A percentile compares a stretch with the other conserved stretches of the same genome.
Conservation (phyloP, 2,797 vertebrate genomes). For the Poliocrania exsul region DNA sequence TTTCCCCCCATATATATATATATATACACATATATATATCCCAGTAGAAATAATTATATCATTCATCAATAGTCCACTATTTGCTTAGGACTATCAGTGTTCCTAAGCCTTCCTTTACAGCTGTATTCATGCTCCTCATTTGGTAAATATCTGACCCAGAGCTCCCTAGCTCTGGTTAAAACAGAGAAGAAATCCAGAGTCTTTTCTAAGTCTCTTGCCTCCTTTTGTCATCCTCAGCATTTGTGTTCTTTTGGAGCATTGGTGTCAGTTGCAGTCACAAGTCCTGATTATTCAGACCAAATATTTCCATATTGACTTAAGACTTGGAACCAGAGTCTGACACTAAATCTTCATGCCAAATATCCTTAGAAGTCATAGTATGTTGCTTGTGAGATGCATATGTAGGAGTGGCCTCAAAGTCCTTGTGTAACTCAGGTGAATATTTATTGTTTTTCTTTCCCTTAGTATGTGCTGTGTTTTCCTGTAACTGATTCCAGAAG, state of each 20-base stretch:
- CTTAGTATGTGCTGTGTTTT: neutral
- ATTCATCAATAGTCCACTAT: neutral
- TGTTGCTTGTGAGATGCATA: neutral
- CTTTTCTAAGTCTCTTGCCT: neutral
- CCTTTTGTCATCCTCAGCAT: neutral
- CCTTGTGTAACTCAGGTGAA: neutral
- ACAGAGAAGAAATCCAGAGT: neutral
- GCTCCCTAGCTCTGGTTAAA: neutral
- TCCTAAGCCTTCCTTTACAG: neutral
- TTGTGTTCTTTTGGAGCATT: neutral
- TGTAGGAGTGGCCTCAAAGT: neutral
- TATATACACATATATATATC: too few relatives aligned
- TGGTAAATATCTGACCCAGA: neutral
- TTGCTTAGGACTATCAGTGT: neutral
- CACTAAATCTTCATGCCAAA: neutral
- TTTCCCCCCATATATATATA: too few relatives aligned
- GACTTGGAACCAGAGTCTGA: neutral
- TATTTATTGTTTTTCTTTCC: neutral
- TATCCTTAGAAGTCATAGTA: neutral
- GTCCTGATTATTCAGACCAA: neutral
- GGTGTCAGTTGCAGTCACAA: neutral
- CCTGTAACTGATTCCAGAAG: neutral
- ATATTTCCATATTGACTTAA: neutral
- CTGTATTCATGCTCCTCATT: neutral
- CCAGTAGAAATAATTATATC: neutral